Evolutionary conservation across 2,888 invertebrate genomes (phyloP).

Genomic region (Drosophila antonietae): DNA sequence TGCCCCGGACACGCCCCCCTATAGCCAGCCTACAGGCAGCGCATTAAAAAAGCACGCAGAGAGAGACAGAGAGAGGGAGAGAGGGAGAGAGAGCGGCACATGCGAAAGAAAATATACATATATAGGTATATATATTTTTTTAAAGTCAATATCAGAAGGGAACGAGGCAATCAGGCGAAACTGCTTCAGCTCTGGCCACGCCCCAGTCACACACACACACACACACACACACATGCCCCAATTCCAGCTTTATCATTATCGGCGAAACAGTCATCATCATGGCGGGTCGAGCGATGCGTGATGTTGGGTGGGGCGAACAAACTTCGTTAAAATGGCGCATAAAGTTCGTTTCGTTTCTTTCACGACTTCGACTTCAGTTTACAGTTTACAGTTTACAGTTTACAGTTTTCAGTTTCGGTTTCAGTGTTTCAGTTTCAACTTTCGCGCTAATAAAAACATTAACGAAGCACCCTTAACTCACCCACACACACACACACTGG

Average conservation of each 20-base stretch:
- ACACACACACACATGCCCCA: constrained; percentile 19
- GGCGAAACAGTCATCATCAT: constrained; percentile 54
- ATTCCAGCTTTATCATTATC: constrained; percentile 56
- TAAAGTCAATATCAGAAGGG: constrained; percentile 50
- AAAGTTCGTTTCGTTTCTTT: constrained; percentile 43
- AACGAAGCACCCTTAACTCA: constrained; percentile 13
- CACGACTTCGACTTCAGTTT: constrained; percentile 19
- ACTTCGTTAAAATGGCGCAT: constrained; percentile 51
- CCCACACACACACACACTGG: constrained; percentile 20
- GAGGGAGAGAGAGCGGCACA: neutral
- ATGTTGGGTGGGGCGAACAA: neutral
- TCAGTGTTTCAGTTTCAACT: constrained; percentile 20
- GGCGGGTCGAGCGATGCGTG: neutral
- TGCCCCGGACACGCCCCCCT: constrained; percentile 31
- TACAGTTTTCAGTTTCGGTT: constrained; percentile 1
- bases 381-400: neutral
- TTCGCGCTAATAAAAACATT: constrained; percentile 72
- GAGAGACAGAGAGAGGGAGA: neutral
- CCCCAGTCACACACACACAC: constrained; percentile 23
- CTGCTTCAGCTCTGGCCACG: constrained; percentile 57
- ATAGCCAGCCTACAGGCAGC: constrained; percentile 40
- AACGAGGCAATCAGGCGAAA: constrained; percentile 53
- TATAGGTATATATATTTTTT: constrained; percentile 24
- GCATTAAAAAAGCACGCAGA: constrained; percentile 56
- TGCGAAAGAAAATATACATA: constrained; percentile 13